phyloP scores from a whole-genome alignment of 1,140 invertebrate species.

The Drosophila varians region DNA sequence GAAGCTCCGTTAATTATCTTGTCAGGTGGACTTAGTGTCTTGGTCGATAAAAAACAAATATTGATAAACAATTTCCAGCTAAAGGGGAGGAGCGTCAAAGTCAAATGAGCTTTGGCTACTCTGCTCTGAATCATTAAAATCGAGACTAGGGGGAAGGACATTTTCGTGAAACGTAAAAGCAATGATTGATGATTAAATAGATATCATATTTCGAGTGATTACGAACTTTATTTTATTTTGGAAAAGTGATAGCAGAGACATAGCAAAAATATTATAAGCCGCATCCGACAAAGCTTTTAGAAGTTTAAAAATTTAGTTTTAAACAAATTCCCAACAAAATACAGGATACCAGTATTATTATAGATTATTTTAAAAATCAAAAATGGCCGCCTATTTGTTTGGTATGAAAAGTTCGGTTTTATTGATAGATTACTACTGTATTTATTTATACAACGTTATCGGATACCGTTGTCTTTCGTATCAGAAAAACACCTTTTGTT shows the following conservation, averaged over 20 bases:
- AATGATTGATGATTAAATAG: not conserved
- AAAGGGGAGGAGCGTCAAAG: not conserved
- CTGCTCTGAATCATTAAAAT: conserved; percentile 13
- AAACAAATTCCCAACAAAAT: not conserved
- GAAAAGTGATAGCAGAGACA: too few relatives aligned
- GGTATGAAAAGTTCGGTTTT: not conserved
- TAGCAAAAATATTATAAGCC: too few relatives aligned
- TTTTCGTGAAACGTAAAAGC: not conserved
- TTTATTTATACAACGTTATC: not conserved
- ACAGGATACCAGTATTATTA: too few relatives aligned
- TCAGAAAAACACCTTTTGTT: not conserved
- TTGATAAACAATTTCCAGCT: conserved; percentile 58
- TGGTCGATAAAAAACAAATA: conserved; percentile 51
- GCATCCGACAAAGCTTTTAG: too few relatives aligned
- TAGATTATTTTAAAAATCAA: not conserved
- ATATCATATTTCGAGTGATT: too few relatives aligned
- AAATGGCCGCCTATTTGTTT: not conserved
- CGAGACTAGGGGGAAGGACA: conserved; percentile 13
- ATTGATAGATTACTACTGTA: conserved; percentile 1
- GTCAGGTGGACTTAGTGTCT: conserved; percentile 62
- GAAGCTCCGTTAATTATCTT: conserved; percentile 66
- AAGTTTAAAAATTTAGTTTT: too few relatives aligned
- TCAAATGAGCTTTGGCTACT: conserved; percentile 7
- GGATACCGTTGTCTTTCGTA: conserved; percentile 7
- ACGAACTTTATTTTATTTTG: too few relatives aligned